A percentile compares a stretch with the other conserved stretches of the same genome.
Evolutionary conservation across 2,797 vertebrate genomes (phyloP).

Genomic region (Bradypodion pumilum): DNA sequence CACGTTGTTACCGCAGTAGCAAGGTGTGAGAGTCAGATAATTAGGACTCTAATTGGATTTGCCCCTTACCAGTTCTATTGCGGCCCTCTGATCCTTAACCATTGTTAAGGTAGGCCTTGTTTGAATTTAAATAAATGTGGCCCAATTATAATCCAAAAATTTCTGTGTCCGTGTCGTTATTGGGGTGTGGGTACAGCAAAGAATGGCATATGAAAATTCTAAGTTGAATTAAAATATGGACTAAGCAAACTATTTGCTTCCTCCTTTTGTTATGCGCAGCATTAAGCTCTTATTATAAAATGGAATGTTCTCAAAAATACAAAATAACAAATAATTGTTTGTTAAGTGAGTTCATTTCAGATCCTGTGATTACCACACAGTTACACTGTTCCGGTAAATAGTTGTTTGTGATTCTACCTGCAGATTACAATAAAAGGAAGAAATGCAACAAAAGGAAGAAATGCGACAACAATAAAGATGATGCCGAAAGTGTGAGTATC

Average conservation of each 20-base stretch:
- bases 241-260: background rate
- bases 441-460: fast-evolving
- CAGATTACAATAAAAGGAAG: background rate
- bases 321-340: background rate
- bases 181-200: no score
- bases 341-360: background rate
- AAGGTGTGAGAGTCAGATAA: no score
- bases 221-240: background rate
- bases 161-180: no score
- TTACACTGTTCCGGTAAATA: background rate
- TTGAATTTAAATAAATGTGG: no score
- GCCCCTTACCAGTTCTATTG: no score
- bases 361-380: no score
- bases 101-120: no score
- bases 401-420: background rate
- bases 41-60: no score
- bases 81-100: no score
- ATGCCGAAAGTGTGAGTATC: constrained; percentile 41
- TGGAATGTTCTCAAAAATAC: background rate
- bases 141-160: no score
- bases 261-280: background rate
- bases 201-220: background rate
- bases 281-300: background rate
- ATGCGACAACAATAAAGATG: fast-evolving
- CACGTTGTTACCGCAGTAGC: no score